phyloP scores from a whole-genome alignment of 2,113 vertebrate species.

The Grammomys dolichurus region DNA sequence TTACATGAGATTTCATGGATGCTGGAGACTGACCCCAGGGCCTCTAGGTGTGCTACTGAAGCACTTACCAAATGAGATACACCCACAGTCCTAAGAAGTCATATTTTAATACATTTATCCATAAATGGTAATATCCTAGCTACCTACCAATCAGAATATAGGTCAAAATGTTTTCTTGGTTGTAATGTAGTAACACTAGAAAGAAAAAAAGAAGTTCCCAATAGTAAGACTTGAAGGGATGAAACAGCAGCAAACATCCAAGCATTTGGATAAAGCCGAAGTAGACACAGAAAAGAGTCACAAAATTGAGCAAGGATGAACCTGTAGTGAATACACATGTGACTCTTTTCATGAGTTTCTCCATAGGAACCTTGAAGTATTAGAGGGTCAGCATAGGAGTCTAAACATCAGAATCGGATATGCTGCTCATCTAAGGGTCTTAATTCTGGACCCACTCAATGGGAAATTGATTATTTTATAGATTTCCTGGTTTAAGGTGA shows the following conservation, averaged over 20 bases:
- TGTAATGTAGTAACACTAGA: neutral
- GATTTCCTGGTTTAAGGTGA: neutral
- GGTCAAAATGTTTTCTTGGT: neutral
- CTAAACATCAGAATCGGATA: neutral
- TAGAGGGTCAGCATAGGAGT: neutral
- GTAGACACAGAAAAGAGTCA: neutral
- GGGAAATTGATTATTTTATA: neutral
- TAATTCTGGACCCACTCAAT: neutral
- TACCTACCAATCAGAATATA: neutral
- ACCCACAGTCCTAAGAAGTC: neutral
- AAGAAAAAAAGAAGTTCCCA: neutral
- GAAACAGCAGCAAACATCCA: neutral
- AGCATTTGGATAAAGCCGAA: neutral
- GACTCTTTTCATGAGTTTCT: neutral
- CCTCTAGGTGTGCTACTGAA: neutral
- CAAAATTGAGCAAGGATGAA: neutral
- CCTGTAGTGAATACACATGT: neutral
- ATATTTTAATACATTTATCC: neutral
- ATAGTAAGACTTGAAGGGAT: neutral
- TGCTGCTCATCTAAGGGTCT: neutral
- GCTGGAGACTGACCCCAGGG: neutral
- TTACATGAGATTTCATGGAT: neutral
- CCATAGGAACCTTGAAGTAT: neutral
- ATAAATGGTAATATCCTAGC: neutral
- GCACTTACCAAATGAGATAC: neutral